Percentiles rank a stretch among this genome's conserved stretches.
Evolutionary conservation across 2,113 vertebrate species (phyloP).

Genomic region (Rhodinocichla rosea): DNA sequence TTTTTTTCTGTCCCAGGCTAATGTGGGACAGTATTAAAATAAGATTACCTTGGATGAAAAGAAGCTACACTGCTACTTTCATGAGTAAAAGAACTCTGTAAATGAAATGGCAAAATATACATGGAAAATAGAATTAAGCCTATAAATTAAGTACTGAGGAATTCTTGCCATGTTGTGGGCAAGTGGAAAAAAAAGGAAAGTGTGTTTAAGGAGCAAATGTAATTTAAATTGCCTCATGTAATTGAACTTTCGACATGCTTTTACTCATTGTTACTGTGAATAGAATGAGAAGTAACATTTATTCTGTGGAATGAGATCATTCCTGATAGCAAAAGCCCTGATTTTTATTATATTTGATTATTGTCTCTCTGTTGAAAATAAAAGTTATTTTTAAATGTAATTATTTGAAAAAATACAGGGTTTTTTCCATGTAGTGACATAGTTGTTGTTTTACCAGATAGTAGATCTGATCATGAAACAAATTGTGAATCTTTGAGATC

Average conservation of each 20-base stretch:
- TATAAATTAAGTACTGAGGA: not conserved
- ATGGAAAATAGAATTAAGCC: not conserved
- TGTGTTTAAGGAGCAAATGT: not conserved
- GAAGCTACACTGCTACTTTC: not conserved
- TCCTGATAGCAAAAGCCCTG: not conserved
- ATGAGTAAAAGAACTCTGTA: not conserved
- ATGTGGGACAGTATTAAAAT: not conserved
- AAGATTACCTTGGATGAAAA: not conserved
- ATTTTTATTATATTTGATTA: not conserved
- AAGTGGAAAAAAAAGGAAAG: not conserved
- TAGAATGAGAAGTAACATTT: not conserved
- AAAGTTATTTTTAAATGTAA: not conserved
- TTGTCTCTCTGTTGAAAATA: not conserved
- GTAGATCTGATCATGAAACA: not conserved
- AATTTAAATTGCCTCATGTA: not conserved
- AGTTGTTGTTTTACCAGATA: not conserved
- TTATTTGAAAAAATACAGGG: not conserved
- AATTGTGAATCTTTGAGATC: not conserved
- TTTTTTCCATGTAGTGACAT: not conserved
- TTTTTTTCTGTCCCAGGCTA: not conserved
- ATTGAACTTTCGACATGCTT: not conserved
- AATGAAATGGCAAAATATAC: conserved; percentile 14
- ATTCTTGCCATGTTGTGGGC: not conserved
- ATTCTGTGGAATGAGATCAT: not conserved
- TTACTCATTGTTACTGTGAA: not conserved